phyloP scores from a whole-genome alignment of 2,797 vertebrate species.

The Gymnothorax javanicus region DNA sequence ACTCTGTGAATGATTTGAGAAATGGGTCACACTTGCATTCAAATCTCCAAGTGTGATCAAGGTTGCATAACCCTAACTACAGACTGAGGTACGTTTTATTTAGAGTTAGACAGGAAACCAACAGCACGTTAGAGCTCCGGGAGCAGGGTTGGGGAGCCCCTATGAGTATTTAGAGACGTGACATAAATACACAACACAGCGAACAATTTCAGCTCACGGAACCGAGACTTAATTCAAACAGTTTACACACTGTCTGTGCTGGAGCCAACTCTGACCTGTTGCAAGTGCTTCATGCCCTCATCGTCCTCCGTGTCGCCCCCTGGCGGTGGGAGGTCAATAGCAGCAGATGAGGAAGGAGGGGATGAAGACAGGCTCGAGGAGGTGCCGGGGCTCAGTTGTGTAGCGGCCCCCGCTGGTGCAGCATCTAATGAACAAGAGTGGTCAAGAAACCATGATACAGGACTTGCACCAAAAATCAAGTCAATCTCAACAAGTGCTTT shows the following conservation, averaged over 20 bases:
- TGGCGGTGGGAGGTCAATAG: constrained; percentile 68
- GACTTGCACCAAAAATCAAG: too few species aligned
- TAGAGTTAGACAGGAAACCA: too few species aligned
- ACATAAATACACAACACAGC: too few species aligned
- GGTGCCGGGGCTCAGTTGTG: constrained; percentile 66
- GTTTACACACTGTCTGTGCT: not conserved
- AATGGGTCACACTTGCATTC: too few species aligned
- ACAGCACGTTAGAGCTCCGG: too few species aligned
- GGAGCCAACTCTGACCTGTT: constrained; percentile 74
- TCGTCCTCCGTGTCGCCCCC: constrained; percentile 90
- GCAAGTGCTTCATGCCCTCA: constrained; percentile 92
- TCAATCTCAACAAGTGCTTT: too few species aligned
- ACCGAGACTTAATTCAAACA: too few species aligned
- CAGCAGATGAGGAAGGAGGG: constrained; percentile 70
- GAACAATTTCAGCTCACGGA: not conserved
- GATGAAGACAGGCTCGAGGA: constrained; percentile 74
- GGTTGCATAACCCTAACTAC: too few species aligned
- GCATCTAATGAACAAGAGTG: constrained; percentile 47
- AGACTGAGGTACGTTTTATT: too few species aligned
- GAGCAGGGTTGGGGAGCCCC: too few species aligned
- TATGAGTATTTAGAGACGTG: not conserved
- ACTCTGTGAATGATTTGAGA: too few species aligned
- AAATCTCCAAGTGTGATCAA: too few species aligned
- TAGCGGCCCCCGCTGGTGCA: constrained; percentile 52
- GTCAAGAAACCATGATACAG: not conserved